A percentile compares a stretch with the other conserved stretches of the same genome.
Evolutionary conservation across 2,888 invertebrate genomes (phyloP).

Genomic region (Helleia helle): DNA sequence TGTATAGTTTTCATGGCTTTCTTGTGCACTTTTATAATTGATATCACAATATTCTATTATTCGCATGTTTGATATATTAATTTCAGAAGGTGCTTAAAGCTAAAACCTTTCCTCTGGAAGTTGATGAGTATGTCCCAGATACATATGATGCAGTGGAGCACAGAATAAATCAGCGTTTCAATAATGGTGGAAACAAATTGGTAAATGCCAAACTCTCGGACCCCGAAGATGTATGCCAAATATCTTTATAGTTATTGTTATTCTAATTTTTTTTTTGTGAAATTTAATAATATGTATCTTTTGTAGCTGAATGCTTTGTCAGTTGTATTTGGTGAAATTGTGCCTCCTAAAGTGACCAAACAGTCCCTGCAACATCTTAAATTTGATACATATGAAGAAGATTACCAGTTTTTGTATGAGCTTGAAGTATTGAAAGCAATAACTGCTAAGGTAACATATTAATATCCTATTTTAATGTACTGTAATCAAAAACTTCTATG

Average conservation of each 20-base stretch:
- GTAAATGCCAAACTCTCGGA: constrained; percentile 78
- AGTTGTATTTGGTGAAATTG: constrained; percentile 46
- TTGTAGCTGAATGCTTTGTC: constrained; percentile 50
- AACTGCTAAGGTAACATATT: constrained; percentile 54
- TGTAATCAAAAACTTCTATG: too few relatives aligned
- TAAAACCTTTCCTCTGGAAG: constrained; percentile 71
- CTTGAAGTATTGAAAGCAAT: constrained; percentile 74
- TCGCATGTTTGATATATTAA: constrained; percentile 17
- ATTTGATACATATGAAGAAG: constrained; percentile 63
- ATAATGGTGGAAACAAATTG: constrained; percentile 74
- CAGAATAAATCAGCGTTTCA: constrained; percentile 75
- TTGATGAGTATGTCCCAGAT: constrained; percentile 77
- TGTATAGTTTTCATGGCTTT: too few relatives aligned
- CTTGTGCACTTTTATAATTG: constrained; percentile 3
- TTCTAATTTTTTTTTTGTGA: too few relatives aligned
- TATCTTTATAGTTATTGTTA: too few relatives aligned
- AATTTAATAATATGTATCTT: too few relatives aligned
- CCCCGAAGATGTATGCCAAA: constrained; percentile 73
- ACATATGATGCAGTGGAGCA: constrained; percentile 74
- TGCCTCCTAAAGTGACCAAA: constrained; percentile 38
- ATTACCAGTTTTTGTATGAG: constrained; percentile 76
- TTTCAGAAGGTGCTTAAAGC: constrained; percentile 55
- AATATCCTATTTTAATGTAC: not conserved
- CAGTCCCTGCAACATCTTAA: constrained; percentile 43
- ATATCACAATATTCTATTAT: constrained; percentile 13